Percentiles rank a stretch among this genome's conserved stretches.
These are phyloP conservation scores for Myiotriccus ornatus DNA, from an alignment of 2,797 vertebrate genomes.

Conservation along the genomic window DNA sequence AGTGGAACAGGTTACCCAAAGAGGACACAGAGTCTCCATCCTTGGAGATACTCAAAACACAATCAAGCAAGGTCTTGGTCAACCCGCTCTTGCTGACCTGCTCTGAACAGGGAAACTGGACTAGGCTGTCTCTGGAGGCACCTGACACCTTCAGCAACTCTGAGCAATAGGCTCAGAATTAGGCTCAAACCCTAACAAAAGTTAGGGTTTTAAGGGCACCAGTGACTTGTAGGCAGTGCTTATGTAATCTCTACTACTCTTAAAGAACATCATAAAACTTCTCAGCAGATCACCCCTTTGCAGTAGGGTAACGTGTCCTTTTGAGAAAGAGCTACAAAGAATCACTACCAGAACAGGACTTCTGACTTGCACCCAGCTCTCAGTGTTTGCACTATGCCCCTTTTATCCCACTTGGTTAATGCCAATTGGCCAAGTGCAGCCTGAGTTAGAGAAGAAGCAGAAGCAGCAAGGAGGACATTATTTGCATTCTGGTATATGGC, in stretches of 20 bases:
- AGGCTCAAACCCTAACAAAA: not conserved
- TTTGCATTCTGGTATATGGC: not conserved
- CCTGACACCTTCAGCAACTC: not conserved
- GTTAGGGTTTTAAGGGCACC: not conserved
- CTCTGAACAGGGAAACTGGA: not conserved
- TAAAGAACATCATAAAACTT: not conserved
- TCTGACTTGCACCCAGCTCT: not conserved
- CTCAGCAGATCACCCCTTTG: not conserved
- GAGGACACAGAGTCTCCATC: not conserved
- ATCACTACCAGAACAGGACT: not conserved
- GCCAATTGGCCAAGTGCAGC: not conserved
- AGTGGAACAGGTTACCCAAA: not conserved
- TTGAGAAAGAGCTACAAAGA: not conserved
- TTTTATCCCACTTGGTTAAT: not conserved
- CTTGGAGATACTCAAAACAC: not conserved
- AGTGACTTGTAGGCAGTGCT: not conserved
- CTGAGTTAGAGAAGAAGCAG: not conserved
- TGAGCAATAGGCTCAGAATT: not conserved
- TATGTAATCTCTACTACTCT: not conserved
- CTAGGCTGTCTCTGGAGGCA: not conserved
- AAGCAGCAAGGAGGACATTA: not conserved
- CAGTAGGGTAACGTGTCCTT: not conserved
- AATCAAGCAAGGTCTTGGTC: not conserved
- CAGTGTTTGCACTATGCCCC: not conserved
- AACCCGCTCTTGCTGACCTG: not conserved